Evolutionary conservation across 2,888 invertebrate genomes (phyloP), one percentile per base, ranked within the genome.

Genomic region (Brenthis ino): DNA sequence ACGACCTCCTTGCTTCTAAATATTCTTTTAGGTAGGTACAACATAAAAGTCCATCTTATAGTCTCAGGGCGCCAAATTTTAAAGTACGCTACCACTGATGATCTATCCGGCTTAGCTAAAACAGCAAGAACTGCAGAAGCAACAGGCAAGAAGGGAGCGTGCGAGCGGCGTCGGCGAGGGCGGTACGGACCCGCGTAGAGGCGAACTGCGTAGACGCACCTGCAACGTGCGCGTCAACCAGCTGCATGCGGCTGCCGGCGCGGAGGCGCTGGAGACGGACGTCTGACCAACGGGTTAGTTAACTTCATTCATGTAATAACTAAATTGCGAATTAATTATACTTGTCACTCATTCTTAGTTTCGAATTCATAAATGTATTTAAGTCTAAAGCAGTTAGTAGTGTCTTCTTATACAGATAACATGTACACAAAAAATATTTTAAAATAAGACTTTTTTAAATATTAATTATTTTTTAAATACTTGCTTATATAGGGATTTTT

Each of bases 211-310:
- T 72, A 87, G 86, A 47, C 88, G 86, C 65, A 78, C 84, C 68
- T 92, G 91, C 86, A 92, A 88, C 75, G 91, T 92, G 77, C 91
- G 91, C 73, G 89, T 91, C 76, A 91, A 91, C 83, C 87, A 87
- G 76, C 77, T 91, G 74, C 89, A 89, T 75, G 95, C 96, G 88
- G 96, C 96, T 89, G 95, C 96, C 86, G 96, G 96, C 87, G 96
- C 96, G 89, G 95, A 96, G 86, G 96, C 97, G 93, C 96, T 97
- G 93, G 98, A 98, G 94, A 98, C 98, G 94, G 98, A 98, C 94
- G 98, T 98, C 96, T 98, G 97, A 98, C 97, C 96, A 96, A 95
- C 95, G 95, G 96, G 97, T 97, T 89, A 94, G 71, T 66, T 13
- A 43, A 67, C 11, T 24, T 57, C 14, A 16, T 16, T 8, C 1